A percentile compares a stretch with the other conserved stretches of the same genome.
Conservation (phyloP, 2,113 vertebrate genomes). For the Chloroceryle aenea region DNA sequence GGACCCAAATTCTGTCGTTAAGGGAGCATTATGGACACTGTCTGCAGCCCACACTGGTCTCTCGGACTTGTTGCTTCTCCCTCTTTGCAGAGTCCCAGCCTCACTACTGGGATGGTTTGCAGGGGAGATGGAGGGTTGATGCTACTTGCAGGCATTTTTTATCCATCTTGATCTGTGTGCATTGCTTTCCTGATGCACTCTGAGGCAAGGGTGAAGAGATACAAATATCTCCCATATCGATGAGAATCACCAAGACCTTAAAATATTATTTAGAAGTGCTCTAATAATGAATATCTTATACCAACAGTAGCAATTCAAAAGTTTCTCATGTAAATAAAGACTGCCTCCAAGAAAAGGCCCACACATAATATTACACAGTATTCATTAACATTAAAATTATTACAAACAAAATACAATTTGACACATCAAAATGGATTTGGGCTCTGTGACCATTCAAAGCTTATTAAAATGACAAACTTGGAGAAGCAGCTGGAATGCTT, state of each 20-base stretch:
- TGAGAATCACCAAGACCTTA: conserved; percentile 7
- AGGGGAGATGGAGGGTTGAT: neutral
- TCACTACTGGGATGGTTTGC: neutral
- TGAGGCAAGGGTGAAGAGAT: neutral
- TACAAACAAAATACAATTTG: conserved; percentile 18
- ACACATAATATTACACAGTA: neutral
- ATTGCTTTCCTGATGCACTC: neutral
- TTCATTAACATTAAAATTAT: conserved; percentile 7
- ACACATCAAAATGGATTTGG: neutral
- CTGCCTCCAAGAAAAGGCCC: neutral
- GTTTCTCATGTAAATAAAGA: conserved; percentile 5
- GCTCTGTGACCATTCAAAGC: neutral
- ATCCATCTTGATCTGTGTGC: neutral
- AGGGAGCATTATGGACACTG: neutral
- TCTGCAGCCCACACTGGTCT: neutral
- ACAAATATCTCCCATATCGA: neutral
- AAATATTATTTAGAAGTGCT: neutral
- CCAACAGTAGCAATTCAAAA: neutral
- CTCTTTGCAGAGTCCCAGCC: neutral
- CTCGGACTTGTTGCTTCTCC: neutral
- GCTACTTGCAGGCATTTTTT: neutral
- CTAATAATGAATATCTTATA: neutral
- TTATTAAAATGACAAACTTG: neutral
- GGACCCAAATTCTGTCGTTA: neutral
- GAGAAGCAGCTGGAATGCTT: conserved; percentile 10